Conservation (phyloP, 2,888 invertebrate species). For the Pseudococcus jackbeardsleyi region DNA sequence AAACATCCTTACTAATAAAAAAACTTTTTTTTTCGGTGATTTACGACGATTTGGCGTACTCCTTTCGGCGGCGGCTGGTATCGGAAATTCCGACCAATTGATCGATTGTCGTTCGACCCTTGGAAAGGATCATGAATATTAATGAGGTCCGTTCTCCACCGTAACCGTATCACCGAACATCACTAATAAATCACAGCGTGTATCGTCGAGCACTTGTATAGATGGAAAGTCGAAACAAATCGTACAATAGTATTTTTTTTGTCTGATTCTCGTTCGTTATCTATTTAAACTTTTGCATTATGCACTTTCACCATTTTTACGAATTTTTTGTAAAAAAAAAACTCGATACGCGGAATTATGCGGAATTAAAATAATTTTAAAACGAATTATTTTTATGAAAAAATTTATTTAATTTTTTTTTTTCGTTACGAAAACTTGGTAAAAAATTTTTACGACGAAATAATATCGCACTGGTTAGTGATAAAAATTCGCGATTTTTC, state of each 20-base stretch:
- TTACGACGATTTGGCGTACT: slow-evolving; percentile 35
- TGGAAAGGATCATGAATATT: slow-evolving; percentile 48
- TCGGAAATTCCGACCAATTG: slow-evolving; percentile 48
- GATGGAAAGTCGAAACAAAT: neutral
- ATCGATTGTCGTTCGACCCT: slow-evolving; percentile 37
- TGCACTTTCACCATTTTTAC: slow-evolving; percentile 55
- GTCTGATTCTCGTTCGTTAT: neutral
- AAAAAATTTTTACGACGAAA: slow-evolving; percentile 7
- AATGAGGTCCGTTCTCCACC: neutral
- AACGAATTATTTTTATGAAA: neutral
- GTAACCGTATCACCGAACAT: slow-evolving; percentile 27
- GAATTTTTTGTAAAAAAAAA: neutral
- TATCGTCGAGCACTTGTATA: no score
- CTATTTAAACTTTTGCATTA: slow-evolving; percentile 1
- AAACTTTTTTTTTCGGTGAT: slow-evolving; percentile 54
- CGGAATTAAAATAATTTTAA: slow-evolving; percentile 1
- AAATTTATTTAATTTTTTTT: neutral
- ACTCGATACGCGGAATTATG: neutral
- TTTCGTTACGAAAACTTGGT: neutral
- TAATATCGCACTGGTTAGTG: slow-evolving; percentile 40
- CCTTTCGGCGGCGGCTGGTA: neutral
- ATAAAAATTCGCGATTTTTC: slow-evolving; percentile 63
- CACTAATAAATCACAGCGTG: slow-evolving; percentile 14
- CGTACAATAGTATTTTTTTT: slow-evolving; percentile 48
- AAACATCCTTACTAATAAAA: slow-evolving; percentile 63